Percentiles rank a stretch among this genome's conserved stretches.
These are phyloP conservation scores for Chouioia cunea DNA, from an alignment of 2,888 invertebrate genomes.

Conservation along the genomic window DNA sequence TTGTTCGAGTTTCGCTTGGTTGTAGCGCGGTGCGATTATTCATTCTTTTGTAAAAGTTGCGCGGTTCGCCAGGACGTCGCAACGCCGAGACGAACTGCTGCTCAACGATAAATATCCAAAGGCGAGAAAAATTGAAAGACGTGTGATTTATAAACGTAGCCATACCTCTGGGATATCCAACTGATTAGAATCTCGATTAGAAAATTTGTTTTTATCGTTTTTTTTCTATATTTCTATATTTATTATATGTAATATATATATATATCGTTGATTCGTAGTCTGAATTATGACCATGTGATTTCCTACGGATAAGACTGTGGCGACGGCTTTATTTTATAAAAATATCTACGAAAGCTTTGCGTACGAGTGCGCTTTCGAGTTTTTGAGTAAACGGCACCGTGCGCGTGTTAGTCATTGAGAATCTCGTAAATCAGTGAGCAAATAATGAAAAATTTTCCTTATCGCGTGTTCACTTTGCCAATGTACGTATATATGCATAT, in stretches of 20 bases:
- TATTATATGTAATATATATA: too few relatives aligned
- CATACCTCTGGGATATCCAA: slow-evolving; percentile 6
- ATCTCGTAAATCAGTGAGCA: slow-evolving; percentile 43
- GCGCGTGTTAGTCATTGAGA: slow-evolving; percentile 16
- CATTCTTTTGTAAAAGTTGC: too few relatives aligned
- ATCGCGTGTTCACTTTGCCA: slow-evolving; percentile 30
- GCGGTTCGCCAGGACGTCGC: too few relatives aligned
- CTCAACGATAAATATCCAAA: slow-evolving; percentile 17
- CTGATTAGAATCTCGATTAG: slow-evolving; percentile 37
- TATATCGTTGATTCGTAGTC: too few relatives aligned
- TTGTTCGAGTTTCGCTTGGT: background rate
- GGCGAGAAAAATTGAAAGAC: slow-evolving; percentile 25
- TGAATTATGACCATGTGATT: too few relatives aligned
- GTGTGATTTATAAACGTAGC: slow-evolving; percentile 41
- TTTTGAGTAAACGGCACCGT: background rate
- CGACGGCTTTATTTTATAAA: too few relatives aligned
- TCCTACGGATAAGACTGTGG: background rate
- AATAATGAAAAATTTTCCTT: slow-evolving; percentile 46
- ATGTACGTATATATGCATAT: background rate
- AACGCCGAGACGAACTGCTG: background rate
- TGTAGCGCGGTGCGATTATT: background rate
- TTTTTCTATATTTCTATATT: background rate
- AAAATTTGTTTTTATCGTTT: slow-evolving; percentile 25
- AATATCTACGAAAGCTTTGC: slow-evolving; percentile 27
- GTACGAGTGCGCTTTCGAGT: background rate